Percentiles rank a stretch among this genome's conserved stretches.
phyloP scores from a whole-genome alignment of 1,140 invertebrate genomes.

The Pachypeltis micranthus region DNA sequence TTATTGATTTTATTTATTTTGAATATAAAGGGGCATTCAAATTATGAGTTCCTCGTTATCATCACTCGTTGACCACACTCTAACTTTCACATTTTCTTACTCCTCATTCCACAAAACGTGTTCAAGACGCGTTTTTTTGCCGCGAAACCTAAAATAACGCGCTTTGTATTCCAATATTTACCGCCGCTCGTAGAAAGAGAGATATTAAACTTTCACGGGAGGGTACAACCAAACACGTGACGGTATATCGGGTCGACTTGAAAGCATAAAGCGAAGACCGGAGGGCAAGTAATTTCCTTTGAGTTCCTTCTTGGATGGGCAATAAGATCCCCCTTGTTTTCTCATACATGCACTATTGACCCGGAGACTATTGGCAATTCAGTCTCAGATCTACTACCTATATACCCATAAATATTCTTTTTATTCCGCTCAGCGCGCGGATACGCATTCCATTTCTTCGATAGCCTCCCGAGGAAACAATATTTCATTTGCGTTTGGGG shows the following conservation, averaged over 20 bases:
- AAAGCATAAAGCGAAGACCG: conserved; percentile 8
- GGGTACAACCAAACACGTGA: not conserved
- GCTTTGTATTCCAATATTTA: conserved; percentile 10
- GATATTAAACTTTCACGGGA: conserved; percentile 2
- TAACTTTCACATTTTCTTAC: no score
- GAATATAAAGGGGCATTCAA: no score
- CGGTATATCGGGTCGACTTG: conserved; percentile 2
- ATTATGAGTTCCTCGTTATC: no score
- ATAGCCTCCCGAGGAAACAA: no score
- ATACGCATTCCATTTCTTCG: no score
- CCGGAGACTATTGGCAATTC: not conserved
- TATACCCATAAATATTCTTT: not conserved
- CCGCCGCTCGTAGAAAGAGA: not conserved
- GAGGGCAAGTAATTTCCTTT: conserved; percentile 9
- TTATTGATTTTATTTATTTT: no score
- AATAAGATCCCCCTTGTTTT: conserved; percentile 7
- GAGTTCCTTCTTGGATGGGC: conserved; percentile 1
- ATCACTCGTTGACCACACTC: no score
- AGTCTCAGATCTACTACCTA: conserved; percentile 4
- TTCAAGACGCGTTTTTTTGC: no score
- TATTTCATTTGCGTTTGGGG: no score
- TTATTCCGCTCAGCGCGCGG: not conserved
- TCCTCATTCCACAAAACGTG: no score
- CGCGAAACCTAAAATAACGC: no score
- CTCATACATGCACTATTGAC: conserved; percentile 8